Conservation (phyloP, 1,140 invertebrate genomes). For the Microplitis mediator region DNA sequence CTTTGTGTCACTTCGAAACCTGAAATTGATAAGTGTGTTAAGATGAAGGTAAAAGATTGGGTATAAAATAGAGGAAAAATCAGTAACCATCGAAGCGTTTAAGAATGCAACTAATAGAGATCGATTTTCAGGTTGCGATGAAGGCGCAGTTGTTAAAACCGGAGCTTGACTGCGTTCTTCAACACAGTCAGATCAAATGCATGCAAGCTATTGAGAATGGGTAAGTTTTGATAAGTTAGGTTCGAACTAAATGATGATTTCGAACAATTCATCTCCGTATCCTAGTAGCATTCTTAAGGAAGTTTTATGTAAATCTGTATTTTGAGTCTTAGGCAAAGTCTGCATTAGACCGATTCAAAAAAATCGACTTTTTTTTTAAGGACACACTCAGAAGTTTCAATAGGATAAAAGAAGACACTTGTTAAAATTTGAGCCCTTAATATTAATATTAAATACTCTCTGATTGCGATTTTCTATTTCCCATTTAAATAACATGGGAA, state of each 20-base stretch:
- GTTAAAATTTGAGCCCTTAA: too few relatives aligned
- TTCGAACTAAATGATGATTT: background rate
- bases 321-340: too few relatives aligned
- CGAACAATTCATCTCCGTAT: too few relatives aligned
- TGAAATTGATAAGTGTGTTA: conserved; percentile 90
- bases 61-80: background rate
- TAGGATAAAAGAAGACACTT: too few relatives aligned
- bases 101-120: background rate
- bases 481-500: too few relatives aligned
- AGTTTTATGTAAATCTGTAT: too few relatives aligned
- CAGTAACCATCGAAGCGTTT: background rate
- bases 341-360: too few relatives aligned
- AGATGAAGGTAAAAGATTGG: conserved; percentile 78
- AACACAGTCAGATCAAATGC: conserved; percentile 84
- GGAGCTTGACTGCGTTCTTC: conserved; percentile 84
- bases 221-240: conserved; percentile 55
- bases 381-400: too few relatives aligned
- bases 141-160: conserved; percentile 89
- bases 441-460: too few relatives aligned
- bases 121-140: conserved; percentile 73
- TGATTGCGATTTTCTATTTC: too few relatives aligned
- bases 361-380: too few relatives aligned
- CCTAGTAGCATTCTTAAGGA: too few relatives aligned
- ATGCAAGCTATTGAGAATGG: conserved; percentile 80
- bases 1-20: conserved; percentile 89